Evolutionary conservation across 1,140 invertebrate genomes (phyloP), one percentile per base, ranked within the genome.

Genomic region (Neuroterus valhalla): DNA sequence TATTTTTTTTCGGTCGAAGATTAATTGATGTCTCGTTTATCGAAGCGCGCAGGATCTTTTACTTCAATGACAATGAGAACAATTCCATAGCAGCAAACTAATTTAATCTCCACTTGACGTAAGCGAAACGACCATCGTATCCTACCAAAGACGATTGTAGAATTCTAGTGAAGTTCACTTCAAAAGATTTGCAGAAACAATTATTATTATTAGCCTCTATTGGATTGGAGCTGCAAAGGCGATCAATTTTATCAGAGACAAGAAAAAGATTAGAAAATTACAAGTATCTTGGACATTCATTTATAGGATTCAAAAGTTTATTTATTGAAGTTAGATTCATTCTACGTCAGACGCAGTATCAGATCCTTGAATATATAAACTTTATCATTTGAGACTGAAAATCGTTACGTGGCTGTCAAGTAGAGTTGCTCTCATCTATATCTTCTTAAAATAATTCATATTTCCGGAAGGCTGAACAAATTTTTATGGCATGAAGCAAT

Each of bases 21-120:
- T 74, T 70, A 74, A 74, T 74, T 66, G 68, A 66, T 26, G 38
- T 62, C 62, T 74, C 38, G 19, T 42, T 70, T 23, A 48, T 74
- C 52, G 43, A 66, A 44, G 55, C 23, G 19, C 43, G 50, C 68
- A 74, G 19, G 42, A 70, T 70, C 26, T 38, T 50, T 66, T n/a
- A n/a, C 31, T 23, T 42, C 44, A 70, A 70, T 31, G 14, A 43
- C 15, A 83, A 77, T 85, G 80, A 68, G 23, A 73, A 70, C n/a
- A 15, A 31, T 71, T 31, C 19, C 42, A 23, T 44, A 23, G n/a
- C 52, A 66, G 15, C n/a, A 4, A 46, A 48, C 2, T 48, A 14
- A 52, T 12, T 67, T 67, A n/a, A 43, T 67, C 19, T 21, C 43
- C n/a, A 15, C n/a, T 62, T 62, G 46, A 48, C 46, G n/a, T 19